Conservation (phyloP, 2,113 vertebrate species). For the Pungitius pungitius region DNA sequence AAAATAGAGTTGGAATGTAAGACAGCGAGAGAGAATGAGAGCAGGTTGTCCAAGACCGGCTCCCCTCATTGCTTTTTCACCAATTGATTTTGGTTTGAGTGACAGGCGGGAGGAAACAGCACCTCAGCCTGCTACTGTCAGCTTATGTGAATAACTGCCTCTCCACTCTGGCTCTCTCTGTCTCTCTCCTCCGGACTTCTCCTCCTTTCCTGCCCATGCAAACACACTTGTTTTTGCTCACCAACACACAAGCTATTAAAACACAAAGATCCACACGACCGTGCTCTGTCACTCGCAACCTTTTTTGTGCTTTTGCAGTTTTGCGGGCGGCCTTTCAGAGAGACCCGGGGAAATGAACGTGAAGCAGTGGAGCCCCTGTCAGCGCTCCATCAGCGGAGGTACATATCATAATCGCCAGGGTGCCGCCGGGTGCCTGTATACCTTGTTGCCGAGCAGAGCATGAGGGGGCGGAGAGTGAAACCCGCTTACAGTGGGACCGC, state of each 20-base stretch:
- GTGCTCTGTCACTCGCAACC: slow-evolving; percentile 1
- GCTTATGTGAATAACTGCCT: slow-evolving; percentile 74
- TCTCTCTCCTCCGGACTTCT: slow-evolving; percentile 16
- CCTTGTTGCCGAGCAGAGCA: slow-evolving; percentile 63
- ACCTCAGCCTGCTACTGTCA: slow-evolving; percentile 76
- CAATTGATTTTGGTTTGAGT: slow-evolving; percentile 78
- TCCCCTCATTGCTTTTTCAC: slow-evolving; percentile 70
- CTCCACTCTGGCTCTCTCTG: slow-evolving; percentile 25
- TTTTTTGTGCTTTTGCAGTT: background rate
- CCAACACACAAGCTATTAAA: slow-evolving; percentile 23
- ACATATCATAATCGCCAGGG: slow-evolving; percentile 43
- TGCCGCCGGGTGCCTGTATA: slow-evolving; percentile 41
- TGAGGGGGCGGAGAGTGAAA: slow-evolving; percentile 73
- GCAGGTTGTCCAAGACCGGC: slow-evolving; percentile 47
- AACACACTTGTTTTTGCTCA: slow-evolving; percentile 19
- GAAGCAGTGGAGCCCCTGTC: slow-evolving; percentile 15
- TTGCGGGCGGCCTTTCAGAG: background rate
- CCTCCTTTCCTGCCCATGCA: slow-evolving; percentile 1
- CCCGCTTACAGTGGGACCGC: slow-evolving; percentile 72
- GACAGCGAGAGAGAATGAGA: slow-evolving; percentile 13
- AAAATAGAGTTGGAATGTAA: slow-evolving; percentile 11
- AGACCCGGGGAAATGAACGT: background rate
- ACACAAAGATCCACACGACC: background rate
- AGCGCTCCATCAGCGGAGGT: slow-evolving; percentile 34
- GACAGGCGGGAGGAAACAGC: slow-evolving; percentile 71